Evolutionary conservation across 2,888 invertebrate species (phyloP), one percentile per base, ranked within the genome.

Genomic region (Eugnorisma glareosa): DNA sequence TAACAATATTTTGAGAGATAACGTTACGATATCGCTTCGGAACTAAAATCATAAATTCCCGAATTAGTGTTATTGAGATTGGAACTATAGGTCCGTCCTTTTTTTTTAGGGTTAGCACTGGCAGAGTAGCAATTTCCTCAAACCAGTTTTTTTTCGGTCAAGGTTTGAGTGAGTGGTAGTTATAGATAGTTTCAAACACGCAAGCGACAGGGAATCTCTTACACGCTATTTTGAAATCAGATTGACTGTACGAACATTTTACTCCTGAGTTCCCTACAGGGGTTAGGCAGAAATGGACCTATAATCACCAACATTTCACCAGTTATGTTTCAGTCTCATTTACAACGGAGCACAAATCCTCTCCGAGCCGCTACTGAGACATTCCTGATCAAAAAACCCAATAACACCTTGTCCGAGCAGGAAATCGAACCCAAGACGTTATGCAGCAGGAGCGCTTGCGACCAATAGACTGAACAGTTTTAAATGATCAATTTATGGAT

Each of bases 1-100:
- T 80, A 43, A 75, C 61, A 84, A 80, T 84, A 82, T 84, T 70
- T 84, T 69, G n/a, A 59, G 15, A 76, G 76, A 83, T 79, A 79
- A 74, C 59, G 43, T 48, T 67, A 15, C 57, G 57, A 68, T 85
- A 82, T 86, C 43, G 48, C 54, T 67, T 83, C 67, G 6, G 28
- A 83, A 84, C 75, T 74, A 67, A 76, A 73, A 63, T 59, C 79
- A 76, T 86, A 83, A 86, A 86, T 83, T 72, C 2, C 28, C 0
- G 31, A 48, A 75, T 73, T 74, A 75, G 35, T 79, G 63, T 73
- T 76, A 64, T 83, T 76, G 51, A 59, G 69, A 79, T 69, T 59
- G 63, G 35, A 72, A 71, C 48, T 64, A 13, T 24, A 37, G 10
- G 59, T 43, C 54, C 35, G 40, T 70, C 2, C 51, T 59, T 74